A percentile compares a stretch with the other conserved stretches of the same genome.
Conservation (phyloP, 2,797 vertebrate genomes). For the Harpagifer antarcticus region DNA sequence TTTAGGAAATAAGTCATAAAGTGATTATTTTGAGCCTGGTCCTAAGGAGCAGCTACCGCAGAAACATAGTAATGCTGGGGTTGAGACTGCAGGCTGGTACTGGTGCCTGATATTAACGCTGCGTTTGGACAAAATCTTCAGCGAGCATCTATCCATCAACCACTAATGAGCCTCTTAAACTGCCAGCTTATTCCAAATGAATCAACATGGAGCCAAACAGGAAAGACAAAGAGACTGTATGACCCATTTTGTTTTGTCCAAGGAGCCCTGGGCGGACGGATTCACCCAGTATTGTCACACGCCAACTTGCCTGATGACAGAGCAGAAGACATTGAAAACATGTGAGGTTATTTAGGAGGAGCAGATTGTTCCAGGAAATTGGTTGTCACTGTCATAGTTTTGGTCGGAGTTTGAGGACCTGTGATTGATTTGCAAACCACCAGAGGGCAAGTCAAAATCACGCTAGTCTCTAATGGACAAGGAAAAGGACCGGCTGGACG, state of each 20-base stretch:
- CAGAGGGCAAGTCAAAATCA: slow-evolving; percentile 67
- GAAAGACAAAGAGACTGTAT: slow-evolving; percentile 50
- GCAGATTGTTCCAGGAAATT: slow-evolving; percentile 76
- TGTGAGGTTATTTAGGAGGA: slow-evolving; percentile 73
- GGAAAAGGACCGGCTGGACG: slow-evolving; percentile 45
- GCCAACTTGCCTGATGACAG: slow-evolving; percentile 73
- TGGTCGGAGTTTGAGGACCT: slow-evolving; percentile 67
- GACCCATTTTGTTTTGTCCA: slow-evolving; percentile 66
- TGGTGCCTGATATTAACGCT: slow-evolving; percentile 14
- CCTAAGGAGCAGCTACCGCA: slow-evolving; percentile 27
- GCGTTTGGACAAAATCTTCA: slow-evolving; percentile 23
- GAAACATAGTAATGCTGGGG: slow-evolving; percentile 32
- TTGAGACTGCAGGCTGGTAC: slow-evolving; percentile 18
- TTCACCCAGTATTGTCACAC: slow-evolving; percentile 67
- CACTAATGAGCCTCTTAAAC: slow-evolving; percentile 55
- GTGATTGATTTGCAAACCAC: slow-evolving; percentile 76
- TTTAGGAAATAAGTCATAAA: slow-evolving; percentile 21
- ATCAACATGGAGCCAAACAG: slow-evolving; percentile 44
- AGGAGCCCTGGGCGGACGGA: slow-evolving; percentile 58
- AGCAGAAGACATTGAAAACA: slow-evolving; percentile 78
- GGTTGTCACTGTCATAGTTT: slow-evolving; percentile 73
- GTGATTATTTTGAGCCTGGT: slow-evolving; percentile 30
- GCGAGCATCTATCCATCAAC: slow-evolving; percentile 50
- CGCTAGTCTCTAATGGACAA: slow-evolving; percentile 42
- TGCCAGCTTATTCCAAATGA: slow-evolving; percentile 39